phyloP scores from a whole-genome alignment of 1,140 invertebrate species.

The Marisa cornuarietis region DNA sequence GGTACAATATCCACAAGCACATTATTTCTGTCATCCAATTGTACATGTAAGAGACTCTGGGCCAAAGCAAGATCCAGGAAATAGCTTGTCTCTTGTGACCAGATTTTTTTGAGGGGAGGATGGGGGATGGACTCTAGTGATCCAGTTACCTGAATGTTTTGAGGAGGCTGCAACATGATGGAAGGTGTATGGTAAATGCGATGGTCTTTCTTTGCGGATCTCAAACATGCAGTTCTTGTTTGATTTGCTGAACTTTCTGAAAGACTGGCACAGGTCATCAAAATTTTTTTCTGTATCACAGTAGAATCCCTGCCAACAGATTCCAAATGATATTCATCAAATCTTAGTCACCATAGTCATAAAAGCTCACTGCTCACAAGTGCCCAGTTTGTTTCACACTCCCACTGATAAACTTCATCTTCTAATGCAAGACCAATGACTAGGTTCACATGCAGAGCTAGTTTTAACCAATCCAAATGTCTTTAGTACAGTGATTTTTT shows the following conservation, averaged over 20 bases:
- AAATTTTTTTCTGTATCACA: slow-evolving; percentile 87
- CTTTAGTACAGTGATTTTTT: too few relatives aligned
- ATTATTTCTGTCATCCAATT: too few relatives aligned
- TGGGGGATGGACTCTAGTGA: background rate
- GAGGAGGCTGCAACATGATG: too few relatives aligned
- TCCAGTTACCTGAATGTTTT: too few relatives aligned
- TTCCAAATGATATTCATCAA: background rate
- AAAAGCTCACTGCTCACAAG: too few relatives aligned
- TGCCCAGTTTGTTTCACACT: too few relatives aligned
- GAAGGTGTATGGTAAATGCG: slow-evolving; percentile 56
- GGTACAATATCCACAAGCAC: too few relatives aligned
- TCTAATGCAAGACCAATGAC: too few relatives aligned
- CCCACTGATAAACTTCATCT: too few relatives aligned
- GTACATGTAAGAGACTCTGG: background rate
- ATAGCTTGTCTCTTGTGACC: background rate
- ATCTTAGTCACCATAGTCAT: background rate
- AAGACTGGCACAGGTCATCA: slow-evolving; percentile 75
- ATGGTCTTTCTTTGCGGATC: slow-evolving; percentile 54
- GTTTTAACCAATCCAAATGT: too few relatives aligned
- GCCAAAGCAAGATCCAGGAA: too few relatives aligned
- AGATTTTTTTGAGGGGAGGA: background rate
- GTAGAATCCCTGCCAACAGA: slow-evolving; percentile 83
- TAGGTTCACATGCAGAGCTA: too few relatives aligned
- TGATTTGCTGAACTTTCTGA: slow-evolving; percentile 39
- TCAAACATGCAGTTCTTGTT: slow-evolving; percentile 64